Conservation (phyloP, 2,797 vertebrate genomes). For the Lophotriccus pileatus region DNA sequence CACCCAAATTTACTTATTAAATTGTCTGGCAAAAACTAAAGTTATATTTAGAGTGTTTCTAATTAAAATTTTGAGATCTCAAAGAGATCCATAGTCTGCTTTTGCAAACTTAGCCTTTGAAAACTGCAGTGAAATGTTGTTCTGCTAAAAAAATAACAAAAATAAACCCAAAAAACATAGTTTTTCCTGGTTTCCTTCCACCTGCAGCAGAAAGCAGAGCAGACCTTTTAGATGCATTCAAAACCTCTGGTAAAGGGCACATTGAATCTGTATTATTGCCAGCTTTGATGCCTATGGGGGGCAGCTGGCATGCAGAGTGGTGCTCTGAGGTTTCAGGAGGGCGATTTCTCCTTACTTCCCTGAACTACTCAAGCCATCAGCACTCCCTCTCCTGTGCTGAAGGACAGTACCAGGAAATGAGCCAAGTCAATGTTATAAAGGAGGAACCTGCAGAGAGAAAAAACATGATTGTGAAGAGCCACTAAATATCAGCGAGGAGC, state of each 20-base stretch:
- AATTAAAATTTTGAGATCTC: not conserved
- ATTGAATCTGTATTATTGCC: fast-evolving
- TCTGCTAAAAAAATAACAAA: not conserved
- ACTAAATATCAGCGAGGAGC: not conserved
- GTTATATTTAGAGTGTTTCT: not conserved
- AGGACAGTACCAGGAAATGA: not conserved
- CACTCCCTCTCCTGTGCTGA: not conserved
- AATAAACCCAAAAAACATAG: too few species aligned
- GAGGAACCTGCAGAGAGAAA: not conserved
- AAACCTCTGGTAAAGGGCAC: not conserved
- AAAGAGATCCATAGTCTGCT: not conserved
- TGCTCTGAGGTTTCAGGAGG: not conserved
- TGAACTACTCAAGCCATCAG: not conserved
- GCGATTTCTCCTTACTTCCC: not conserved
- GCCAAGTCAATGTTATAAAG: not conserved
- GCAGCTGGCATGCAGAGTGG: not conserved
- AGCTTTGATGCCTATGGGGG: not conserved
- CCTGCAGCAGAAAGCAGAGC: not conserved
- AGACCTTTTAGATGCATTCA: not conserved
- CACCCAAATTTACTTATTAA: not conserved
- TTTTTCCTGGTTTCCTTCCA: not conserved
- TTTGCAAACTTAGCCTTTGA: not conserved
- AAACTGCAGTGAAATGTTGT: not conserved
- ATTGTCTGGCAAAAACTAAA: not conserved
- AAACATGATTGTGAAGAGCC: not conserved